Evolutionary conservation across 2,888 invertebrate genomes (phyloP), one percentile per base, ranked within the genome.

Genomic region (Ectobius pallidus): DNA sequence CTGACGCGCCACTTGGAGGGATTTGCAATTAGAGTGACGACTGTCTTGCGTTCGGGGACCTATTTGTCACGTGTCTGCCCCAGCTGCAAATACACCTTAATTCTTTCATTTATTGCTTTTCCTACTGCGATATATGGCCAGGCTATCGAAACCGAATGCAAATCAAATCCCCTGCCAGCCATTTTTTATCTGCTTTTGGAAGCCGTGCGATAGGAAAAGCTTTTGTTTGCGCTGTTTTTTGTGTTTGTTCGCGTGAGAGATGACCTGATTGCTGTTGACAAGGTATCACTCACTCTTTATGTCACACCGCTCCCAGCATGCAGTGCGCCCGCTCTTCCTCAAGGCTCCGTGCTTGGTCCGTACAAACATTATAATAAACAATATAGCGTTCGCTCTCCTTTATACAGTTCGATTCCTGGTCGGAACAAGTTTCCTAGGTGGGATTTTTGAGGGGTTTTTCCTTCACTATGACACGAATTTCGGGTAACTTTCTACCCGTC

Each of bases 51-150:
- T 22, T 20, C 25, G 52, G 25, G 25, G 22, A 22, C 22, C 52
- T 18, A 58, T 58, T 58, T 58, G 25, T 58, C 58, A 58, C 58
- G 30, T 27, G 58, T 30, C 58, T 27, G 58, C 58, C 58, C 58
- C 25, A 22, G 65, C 44, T 25, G 65, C 65, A 65, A 65, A 65
- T 65, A 65, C 44, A 65, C 65, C 65, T 65, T 65, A 65, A 65
- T 65, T 65, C 65, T 65, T 65, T 65, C 65, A 65, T 65, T 65
- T 65, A 65, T 65, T 65, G 65, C 65, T 65, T 65, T 65, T 65
- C 44, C 65, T 65, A 44, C 65, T 44, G 42, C 65, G 65, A 65
- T 65, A 65, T 65, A 65, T 65, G 65, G 65, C 65, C 44, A 34
- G 44, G 44, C 65, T 65, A 65, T 65, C 65, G 65, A 44, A 65